phyloP scores from a whole-genome alignment of 1,140 invertebrate species.

The Leptinotarsa texana region DNA sequence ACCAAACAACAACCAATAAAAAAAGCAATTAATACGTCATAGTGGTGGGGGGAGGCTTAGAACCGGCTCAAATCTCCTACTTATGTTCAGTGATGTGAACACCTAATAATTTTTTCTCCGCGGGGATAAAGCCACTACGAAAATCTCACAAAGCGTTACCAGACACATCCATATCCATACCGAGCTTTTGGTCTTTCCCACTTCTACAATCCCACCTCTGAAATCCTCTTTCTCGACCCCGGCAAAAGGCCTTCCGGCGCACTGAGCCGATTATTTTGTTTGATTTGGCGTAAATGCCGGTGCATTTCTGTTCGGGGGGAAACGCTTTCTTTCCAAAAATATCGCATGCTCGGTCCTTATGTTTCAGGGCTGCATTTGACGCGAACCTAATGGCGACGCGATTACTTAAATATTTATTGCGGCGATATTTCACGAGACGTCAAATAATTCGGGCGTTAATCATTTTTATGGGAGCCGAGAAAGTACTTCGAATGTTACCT shows the following conservation, averaged over 20 bases:
- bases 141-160: not conserved
- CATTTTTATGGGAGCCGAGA: conserved; percentile 27
- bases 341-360: conserved; percentile 12
- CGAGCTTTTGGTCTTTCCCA: conserved; percentile 13
- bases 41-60: too few relatives aligned
- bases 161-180: conserved; percentile 6
- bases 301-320: conserved; percentile 7
- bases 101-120: not conserved
- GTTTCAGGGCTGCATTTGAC: conserved; percentile 19
- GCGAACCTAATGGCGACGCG: conserved; percentile 22
- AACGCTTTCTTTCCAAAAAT: conserved; percentile 7
- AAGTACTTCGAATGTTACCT: conserved; percentile 20
- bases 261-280: conserved; percentile 29
- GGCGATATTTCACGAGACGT: conserved; percentile 22
- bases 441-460: conserved; percentile 28
- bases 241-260: conserved; percentile 19
- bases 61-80: too few relatives aligned
- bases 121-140: not conserved
- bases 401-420: conserved; percentile 28
- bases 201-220: conserved; percentile 15
- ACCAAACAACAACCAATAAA: too few relatives aligned
- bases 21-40: too few relatives aligned
- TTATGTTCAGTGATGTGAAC: too few relatives aligned
- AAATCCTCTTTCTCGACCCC: conserved; percentile 4
- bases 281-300: conserved; percentile 22